A percentile compares a stretch with the other conserved stretches of the same genome.
These are phyloP conservation scores for Falco peregrinus DNA, from an alignment of 2,797 vertebrate species.

Conservation along the genomic window DNA sequence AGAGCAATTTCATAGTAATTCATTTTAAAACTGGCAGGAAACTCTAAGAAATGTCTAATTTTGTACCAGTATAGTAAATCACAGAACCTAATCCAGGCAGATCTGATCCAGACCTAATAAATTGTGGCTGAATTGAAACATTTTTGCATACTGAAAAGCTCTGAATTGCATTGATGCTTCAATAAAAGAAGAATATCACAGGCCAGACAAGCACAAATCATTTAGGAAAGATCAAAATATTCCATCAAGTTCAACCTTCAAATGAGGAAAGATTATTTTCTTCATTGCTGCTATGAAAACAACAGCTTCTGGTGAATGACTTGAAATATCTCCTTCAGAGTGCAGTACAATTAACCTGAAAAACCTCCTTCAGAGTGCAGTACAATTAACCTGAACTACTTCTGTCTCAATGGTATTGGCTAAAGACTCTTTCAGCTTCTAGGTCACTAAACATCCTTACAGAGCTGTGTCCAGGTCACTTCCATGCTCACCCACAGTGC, in stretches of 20 bases:
- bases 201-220: background rate
- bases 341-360: background rate
- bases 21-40: background rate
- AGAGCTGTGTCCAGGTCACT: background rate
- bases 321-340: background rate
- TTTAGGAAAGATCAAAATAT: background rate
- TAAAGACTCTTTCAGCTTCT: background rate
- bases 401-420: background rate
- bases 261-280: background rate
- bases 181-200: background rate
- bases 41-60: background rate
- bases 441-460: background rate
- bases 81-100: background rate
- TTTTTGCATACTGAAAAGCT: background rate
- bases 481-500: background rate
- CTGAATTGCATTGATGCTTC: background rate
- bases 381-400: background rate
- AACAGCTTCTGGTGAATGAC: background rate
- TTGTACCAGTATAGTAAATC: background rate
- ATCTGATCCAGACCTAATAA: background rate
- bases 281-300: background rate
- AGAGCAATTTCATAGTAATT: background rate
- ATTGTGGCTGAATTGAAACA: background rate
- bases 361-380: background rate
- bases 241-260: background rate